Evolutionary conservation across 2,888 invertebrate genomes (phyloP), one percentile per base, ranked within the genome.

Genomic region (Sipunculus nudus): DNA sequence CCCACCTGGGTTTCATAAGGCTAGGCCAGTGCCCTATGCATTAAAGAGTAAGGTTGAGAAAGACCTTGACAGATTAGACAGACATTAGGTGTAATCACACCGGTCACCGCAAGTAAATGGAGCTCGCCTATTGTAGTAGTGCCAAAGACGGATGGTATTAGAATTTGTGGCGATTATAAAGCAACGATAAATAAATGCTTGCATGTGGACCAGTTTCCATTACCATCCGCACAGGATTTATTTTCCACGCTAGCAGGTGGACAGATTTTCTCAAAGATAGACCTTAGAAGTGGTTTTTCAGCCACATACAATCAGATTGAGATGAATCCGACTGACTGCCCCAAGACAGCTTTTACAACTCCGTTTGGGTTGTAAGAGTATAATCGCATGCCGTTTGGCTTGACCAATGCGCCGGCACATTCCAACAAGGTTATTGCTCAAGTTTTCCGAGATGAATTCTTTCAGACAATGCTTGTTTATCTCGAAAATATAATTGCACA

Each of bases 371-470:
- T 59, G 46, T 59, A 21, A 41, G 32, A 25, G 16, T 59, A 49
- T 29, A 50, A 23, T 2, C 6, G 59, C 5, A 16, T 59, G 13
- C 53, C 49, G 21, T 59, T 28, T 28, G 60, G 60, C 3, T 47
- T 59, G 10, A 61, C 32, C 16, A 40, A 39, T 5, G 46, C 59
- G 3, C 59, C 59, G 6, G 60, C 16, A 3, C 26, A 61, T 25
- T 59, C 43, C 40, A 59, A 59, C 25, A 21, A 68, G 56, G 53
- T 75, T 0, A 79, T 82, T 74, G 64, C 82, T 63, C 58, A 72
- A 35, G 59, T 79, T 35, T 60, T 84, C 13, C 40, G n/a, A n/a
- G n/a, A n/a, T n/a, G n/a, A n/a, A n/a, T n/a, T n/a, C n/a, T n/a
- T n/a, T n/a, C n/a, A n/a, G n/a, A n/a, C n/a, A n/a, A n/a, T n/a